A percentile compares a stretch with the other conserved stretches of the same genome.
Conservation (phyloP, 2,797 vertebrate species). For the Erethizon dorsatum region DNA sequence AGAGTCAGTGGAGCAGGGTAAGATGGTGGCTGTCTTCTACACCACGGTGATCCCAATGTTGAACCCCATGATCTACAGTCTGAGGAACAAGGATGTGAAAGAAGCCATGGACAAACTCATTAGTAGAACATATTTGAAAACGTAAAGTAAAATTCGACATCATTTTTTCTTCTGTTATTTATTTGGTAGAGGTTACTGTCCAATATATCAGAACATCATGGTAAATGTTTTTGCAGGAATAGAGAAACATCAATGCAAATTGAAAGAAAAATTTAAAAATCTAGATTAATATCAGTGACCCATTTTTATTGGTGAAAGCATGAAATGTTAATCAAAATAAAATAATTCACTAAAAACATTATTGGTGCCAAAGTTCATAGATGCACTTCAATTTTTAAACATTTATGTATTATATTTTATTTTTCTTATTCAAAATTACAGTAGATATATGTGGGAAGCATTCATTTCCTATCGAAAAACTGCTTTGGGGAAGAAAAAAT, state of each 20-base stretch:
- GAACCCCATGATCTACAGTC: slow-evolving; percentile 84
- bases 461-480: not conserved
- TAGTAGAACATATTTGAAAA: not conserved
- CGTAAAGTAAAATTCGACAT: not conserved
- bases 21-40: slow-evolving; percentile 85
- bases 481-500: not conserved
- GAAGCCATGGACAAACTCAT: slow-evolving; percentile 65
- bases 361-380: not conserved
- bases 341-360: not conserved
- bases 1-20: slow-evolving; percentile 80
- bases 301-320: not conserved
- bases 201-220: no score
- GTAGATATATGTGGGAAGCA: not conserved
- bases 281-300: accelerated
- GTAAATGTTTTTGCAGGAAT: not conserved
- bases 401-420: not conserved
- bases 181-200: not conserved
- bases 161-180: not conserved
- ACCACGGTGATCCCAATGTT: slow-evolving; percentile 83
- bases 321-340: not conserved
- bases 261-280: not conserved
- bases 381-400: not conserved
- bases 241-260: not conserved
- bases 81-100: slow-evolving; percentile 87
- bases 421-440: not conserved